Base-by-base conservation (phyloP, 2,797 vertebrate genomes). In the Balearica regulorum region DNA sequence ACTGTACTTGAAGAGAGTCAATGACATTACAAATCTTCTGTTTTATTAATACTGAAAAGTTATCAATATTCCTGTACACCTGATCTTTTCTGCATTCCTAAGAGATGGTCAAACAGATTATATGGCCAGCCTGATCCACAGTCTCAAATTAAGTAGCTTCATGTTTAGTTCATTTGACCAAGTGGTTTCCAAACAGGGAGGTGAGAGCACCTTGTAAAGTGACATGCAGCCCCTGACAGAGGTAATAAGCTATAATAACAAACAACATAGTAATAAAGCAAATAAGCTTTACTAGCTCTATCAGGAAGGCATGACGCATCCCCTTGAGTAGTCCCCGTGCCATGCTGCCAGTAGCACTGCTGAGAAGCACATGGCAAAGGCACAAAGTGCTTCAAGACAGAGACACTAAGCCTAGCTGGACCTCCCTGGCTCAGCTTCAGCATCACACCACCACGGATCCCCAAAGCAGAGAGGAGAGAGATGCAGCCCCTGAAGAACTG, bases 241-340 rank as follows among this genome's bases (percentile, higher is more conserved):
- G 16, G 60, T 10, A 60, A 71, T 53, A 53, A 53, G 51, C 51
- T 28, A 10, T 28, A 53, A 28, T 26, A 53, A 17, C 26, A 53
- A 29, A 53, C 28, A 29, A 28, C 28, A 16, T 25, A 53, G 53
- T 53, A 53, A 28, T 53, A 53, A 93, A 61, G 48, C 33, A 85
- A 75, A 20, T 21, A 33, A 80, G 53, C 41, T 72, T 75, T 28
- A 55, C 18, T 3, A 57, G 61, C 44, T 55, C 49, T 46, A 46
- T 26, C 46, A 86, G 41, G 57, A 65, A 75, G 54, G 41, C n/a
- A 61, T 0, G 0, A 41, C 4, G 0, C 1, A 11, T 26, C 22
- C 48, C 39, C 55, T 20, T 28, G 28, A 54, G 16, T 1, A n/a
- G 11, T 39, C 66, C 46, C 3, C 8, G 16, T 3, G 6, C 60